A percentile compares a stretch with the other conserved stretches of the same genome.
Conservation (phyloP, 1,140 invertebrate species). For the Varroa destructor region DNA sequence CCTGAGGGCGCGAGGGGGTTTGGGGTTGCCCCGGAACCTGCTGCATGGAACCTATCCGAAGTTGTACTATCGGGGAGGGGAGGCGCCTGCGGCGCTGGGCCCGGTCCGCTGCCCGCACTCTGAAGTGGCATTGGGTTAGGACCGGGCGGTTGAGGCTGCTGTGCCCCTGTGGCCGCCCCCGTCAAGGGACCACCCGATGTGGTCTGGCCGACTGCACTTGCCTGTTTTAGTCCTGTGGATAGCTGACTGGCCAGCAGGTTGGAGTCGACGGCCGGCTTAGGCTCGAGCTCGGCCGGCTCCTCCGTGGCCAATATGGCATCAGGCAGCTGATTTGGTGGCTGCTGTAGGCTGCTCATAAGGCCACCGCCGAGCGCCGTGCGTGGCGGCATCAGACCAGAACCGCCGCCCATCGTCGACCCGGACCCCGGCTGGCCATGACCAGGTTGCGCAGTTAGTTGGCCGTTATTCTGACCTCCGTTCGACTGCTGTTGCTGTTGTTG, state of each 20-base stretch:
- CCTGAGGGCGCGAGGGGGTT: not conserved
- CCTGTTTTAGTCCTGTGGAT: constrained; percentile 30
- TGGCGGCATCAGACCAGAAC: constrained; percentile 8
- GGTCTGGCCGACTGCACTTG: constrained; percentile 22
- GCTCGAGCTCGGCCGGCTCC: constrained; percentile 27
- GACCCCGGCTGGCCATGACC: constrained; percentile 25
- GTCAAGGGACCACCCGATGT: not conserved
- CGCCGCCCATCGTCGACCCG: not conserved
- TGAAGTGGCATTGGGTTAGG: too few relatives aligned
- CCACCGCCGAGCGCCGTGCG: not conserved
- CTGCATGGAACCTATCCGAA: constrained; percentile 23
- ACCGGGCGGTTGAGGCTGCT: too few relatives aligned
- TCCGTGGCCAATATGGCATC: constrained; percentile 32
- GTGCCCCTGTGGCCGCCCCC: too few relatives aligned
- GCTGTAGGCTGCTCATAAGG: constrained; percentile 2
- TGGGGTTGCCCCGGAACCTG: not conserved
- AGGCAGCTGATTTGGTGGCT: constrained; percentile 13
- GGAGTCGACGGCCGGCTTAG: constrained; percentile 30
- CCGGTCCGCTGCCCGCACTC: not conserved
- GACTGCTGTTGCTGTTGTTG: constrained; percentile 35
- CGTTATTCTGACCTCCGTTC: constrained; percentile 33
- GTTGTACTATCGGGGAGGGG: constrained; percentile 22
- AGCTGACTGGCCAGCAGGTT: constrained; percentile 19
- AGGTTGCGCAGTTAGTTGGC: constrained; percentile 30
- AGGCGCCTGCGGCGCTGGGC: constrained; percentile 1